Conservation (phyloP, 2,888 invertebrate species). For the Cerastis leucographa region DNA sequence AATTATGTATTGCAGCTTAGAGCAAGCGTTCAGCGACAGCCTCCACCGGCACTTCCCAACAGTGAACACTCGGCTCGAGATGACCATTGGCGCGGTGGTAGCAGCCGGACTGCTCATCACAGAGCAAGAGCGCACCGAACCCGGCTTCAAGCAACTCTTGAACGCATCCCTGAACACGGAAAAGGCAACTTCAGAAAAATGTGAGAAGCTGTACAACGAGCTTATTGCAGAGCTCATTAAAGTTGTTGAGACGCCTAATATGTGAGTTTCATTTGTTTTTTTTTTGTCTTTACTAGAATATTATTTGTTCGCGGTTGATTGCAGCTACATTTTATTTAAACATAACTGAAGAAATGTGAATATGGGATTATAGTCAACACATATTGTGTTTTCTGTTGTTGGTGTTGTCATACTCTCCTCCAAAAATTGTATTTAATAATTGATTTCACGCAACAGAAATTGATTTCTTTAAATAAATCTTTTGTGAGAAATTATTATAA, state of each 20-base stretch:
- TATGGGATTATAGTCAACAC: not conserved
- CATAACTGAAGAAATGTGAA: not conserved
- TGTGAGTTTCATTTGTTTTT: conserved; percentile 74
- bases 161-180: conserved; percentile 80
- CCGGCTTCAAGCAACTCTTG: conserved; percentile 70
- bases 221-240: conserved; percentile 90
- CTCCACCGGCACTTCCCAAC: conserved; percentile 92
- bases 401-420: not conserved
- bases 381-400: not conserved
- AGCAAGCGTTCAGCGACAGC: conserved; percentile 89
- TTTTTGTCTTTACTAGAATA: not conserved
- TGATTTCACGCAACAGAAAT: not conserved
- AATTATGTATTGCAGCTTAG: conserved; percentile 81
- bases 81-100: conserved; percentile 88
- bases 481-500: not conserved
- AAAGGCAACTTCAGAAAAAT: conserved; percentile 82
- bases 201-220: conserved; percentile 88
- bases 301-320: not conserved
- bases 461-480: not conserved
- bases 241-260: conserved; percentile 83
- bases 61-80: conserved; percentile 90
- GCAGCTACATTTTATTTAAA: not conserved
- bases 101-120: conserved; percentile 87
- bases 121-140: conserved; percentile 77
- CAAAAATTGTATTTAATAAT: not conserved